phyloP scores from a whole-genome alignment of 2,888 invertebrate genomes.

The Dryobota labecula region DNA sequence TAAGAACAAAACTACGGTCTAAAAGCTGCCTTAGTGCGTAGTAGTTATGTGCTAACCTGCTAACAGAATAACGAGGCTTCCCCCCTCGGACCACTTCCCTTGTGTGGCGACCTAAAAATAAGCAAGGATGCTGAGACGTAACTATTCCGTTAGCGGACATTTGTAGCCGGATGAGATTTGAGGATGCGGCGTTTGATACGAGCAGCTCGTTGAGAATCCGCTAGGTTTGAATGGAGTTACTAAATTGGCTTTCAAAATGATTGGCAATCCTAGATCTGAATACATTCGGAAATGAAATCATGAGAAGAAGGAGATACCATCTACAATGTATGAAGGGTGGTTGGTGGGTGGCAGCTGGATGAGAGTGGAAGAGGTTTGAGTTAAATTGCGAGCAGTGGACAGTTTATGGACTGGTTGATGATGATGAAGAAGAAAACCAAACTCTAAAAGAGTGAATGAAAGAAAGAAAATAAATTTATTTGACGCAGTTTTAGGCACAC shows the following conservation, averaged over 20 bases:
- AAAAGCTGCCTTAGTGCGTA: slow-evolving; percentile 60
- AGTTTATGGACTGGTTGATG: neutral
- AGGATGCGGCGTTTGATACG: slow-evolving; percentile 50
- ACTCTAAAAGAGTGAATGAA: neutral
- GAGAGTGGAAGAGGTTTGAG: neutral
- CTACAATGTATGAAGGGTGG: no score
- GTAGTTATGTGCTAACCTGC: slow-evolving; percentile 67
- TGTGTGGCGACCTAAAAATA: slow-evolving; percentile 82
- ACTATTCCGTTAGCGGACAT: slow-evolving; percentile 66
- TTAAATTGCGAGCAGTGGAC: neutral
- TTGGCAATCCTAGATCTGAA: slow-evolving; percentile 8
- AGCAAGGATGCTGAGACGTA: slow-evolving; percentile 69
- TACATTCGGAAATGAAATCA: neutral
- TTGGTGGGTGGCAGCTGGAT: neutral
- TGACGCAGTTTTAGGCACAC: no score
- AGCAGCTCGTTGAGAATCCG: slow-evolving; percentile 32
- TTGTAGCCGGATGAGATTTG: slow-evolving; percentile 63
- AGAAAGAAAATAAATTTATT: no score
- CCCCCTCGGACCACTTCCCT: slow-evolving; percentile 76
- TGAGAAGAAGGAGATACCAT: neutral
- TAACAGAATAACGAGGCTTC: slow-evolving; percentile 71
- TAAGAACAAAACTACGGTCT: slow-evolving; percentile 52
- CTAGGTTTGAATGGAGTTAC: slow-evolving; percentile 18
- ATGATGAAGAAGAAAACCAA: neutral
- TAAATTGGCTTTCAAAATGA: slow-evolving; percentile 5